Conservation (phyloP, 35 echinoderm and acorn worm genomes). For the Patiria miniata region DNA sequence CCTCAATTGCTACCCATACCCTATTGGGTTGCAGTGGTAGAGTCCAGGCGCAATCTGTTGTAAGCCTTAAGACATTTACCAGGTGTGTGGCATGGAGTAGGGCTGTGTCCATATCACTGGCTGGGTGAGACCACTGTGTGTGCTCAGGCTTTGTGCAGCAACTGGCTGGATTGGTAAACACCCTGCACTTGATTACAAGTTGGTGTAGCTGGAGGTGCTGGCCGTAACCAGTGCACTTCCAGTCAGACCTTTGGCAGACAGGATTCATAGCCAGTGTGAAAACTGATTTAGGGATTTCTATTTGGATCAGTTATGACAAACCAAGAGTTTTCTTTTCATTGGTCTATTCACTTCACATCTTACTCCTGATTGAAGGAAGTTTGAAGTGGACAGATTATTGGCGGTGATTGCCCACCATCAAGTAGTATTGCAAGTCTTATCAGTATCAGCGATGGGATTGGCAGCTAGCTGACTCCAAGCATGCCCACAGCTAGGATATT, state of each 20-base stretch:
- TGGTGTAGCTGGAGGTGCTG: slow-evolving; percentile 23
- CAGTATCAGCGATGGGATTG: neutral
- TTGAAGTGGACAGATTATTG: neutral
- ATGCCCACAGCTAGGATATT: slow-evolving; percentile 17
- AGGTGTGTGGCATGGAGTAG: slow-evolving; percentile 20
- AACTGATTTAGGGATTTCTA: no score
- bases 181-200: slow-evolving; percentile 25
- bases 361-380: neutral
- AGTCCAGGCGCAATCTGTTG: slow-evolving; percentile 20
- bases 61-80: slow-evolving; percentile 24
- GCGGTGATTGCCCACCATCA: neutral
- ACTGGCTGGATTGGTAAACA: slow-evolving; percentile 9
- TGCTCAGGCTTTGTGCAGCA: neutral
- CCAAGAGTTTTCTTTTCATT: no score
- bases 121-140: slow-evolving; percentile 25
- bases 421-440: neutral
- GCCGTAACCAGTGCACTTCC: neutral
- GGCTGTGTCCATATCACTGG: slow-evolving; percentile 20
- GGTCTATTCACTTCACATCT: no score
- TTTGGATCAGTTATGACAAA: no score
- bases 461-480: slow-evolving; percentile 9
- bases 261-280: neutral
- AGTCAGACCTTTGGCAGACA: neutral
- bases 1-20: neutral
- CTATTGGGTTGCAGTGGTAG: neutral